These are phyloP conservation scores for Sylvilagus bachmani DNA, from an alignment of 2,113 vertebrate species.

Conservation along the genomic window DNA sequence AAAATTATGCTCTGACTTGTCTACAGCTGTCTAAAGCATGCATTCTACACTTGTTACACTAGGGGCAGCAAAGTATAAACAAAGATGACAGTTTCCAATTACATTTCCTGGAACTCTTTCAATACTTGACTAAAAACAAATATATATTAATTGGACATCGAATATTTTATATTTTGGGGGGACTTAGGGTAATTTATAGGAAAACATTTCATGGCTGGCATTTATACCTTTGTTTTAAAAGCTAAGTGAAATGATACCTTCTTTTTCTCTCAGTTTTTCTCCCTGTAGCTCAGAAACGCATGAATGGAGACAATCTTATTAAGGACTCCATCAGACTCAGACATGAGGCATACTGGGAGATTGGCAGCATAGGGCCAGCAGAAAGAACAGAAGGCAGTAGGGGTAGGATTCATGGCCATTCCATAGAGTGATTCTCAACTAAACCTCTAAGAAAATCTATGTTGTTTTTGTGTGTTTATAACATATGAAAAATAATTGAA, in stretches of 20 bases:
- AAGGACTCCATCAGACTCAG: not conserved
- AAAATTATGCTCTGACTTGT: not conserved
- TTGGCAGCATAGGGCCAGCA: not conserved
- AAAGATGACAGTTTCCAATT: not conserved
- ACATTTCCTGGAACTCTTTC: not conserved
- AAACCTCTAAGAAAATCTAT: not conserved
- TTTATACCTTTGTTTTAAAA: constrained; percentile 12
- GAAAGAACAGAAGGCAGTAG: not conserved
- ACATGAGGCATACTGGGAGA: not conserved
- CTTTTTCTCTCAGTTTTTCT: not conserved
- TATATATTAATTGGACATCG: not conserved
- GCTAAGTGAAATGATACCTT: not conserved
- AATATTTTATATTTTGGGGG: not conserved
- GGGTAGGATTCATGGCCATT: not conserved
- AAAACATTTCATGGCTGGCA: not conserved
- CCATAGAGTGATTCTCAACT: not conserved
- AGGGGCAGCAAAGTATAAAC: constrained; percentile 36
- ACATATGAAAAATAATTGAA: not conserved
- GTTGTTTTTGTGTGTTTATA: not conserved
- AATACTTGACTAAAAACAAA: not conserved
- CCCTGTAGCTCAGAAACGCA: not conserved
- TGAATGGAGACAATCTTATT: not conserved
- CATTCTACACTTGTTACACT: constrained; percentile 7
- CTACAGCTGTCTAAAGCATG: not conserved
- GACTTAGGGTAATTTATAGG: not conserved